phyloP scores from a whole-genome alignment of 1,140 invertebrate genomes.

The Battus philenor region DNA sequence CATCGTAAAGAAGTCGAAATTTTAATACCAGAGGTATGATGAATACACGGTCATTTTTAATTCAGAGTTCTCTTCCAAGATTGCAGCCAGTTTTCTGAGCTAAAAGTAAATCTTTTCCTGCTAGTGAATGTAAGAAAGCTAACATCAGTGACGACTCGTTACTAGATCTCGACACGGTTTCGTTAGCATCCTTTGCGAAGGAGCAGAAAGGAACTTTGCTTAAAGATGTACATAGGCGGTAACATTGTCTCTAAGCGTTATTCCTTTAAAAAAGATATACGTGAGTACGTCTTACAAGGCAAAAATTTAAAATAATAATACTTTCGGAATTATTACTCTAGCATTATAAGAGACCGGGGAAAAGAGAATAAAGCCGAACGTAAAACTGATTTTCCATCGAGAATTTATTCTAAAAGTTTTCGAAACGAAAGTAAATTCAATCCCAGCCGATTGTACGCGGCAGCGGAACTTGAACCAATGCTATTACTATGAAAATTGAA shows the following conservation, averaged over 20 bases:
- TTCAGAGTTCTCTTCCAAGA: no score
- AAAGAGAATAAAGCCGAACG: no score
- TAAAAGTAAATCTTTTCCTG: no score
- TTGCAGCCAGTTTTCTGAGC: slow-evolving; percentile 7
- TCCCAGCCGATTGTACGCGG: slow-evolving; percentile 20
- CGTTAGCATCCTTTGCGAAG: slow-evolving; percentile 5
- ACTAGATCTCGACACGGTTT: slow-evolving; percentile 11
- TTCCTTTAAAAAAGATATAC: no score
- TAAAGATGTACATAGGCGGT: not conserved
- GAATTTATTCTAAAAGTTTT: slow-evolving; percentile 16
- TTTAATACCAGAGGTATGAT: no score
- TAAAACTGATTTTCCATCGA: no score
- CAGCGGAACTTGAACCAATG: slow-evolving; percentile 24
- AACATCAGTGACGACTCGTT: slow-evolving; percentile 4
- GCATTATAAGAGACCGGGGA: slow-evolving; percentile 6
- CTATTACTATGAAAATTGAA: slow-evolving; percentile 48
- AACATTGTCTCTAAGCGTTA: no score
- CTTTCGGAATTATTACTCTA: no score
- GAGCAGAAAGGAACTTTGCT: slow-evolving; percentile 5
- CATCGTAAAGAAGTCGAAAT: no score
- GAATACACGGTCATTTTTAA: no score
- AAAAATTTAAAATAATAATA: no score
- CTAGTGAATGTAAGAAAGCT: not conserved
- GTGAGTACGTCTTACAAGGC: no score
- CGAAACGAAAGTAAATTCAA: slow-evolving; percentile 22